phyloP scores from a whole-genome alignment of 2,888 invertebrate species.

The Morpho achilles region DNA sequence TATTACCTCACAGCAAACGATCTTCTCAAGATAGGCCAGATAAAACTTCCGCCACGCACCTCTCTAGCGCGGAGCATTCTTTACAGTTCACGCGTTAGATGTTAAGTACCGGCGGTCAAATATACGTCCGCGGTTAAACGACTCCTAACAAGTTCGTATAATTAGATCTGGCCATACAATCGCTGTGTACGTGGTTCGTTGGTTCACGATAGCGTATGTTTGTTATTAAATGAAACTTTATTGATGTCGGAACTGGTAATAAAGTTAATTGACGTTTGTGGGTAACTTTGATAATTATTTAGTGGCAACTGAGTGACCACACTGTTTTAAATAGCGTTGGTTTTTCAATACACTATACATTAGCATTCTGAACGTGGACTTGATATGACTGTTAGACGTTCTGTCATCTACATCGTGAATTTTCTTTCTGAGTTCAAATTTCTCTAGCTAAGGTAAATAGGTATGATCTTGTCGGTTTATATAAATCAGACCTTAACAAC shows the following conservation, averaged over 20 bases:
- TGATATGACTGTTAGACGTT: too few relatives aligned
- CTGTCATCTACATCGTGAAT: too few relatives aligned
- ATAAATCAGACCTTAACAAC: too few relatives aligned
- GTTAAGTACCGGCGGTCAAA: constrained; percentile 22
- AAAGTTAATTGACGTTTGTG: not conserved
- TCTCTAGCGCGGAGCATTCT: constrained; percentile 9
- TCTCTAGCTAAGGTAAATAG: too few relatives aligned
- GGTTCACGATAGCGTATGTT: constrained; percentile 2
- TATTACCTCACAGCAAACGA: constrained; percentile 54
- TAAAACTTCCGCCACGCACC: constrained; percentile 45
- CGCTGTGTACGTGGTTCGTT: constrained; percentile 4
- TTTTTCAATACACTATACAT: too few relatives aligned
- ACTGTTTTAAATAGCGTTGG: too few relatives aligned
- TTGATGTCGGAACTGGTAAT: not conserved
- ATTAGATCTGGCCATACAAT: constrained; percentile 7
- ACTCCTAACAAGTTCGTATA: constrained; percentile 9
- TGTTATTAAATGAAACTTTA: constrained; percentile 4
- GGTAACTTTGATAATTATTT: not conserved
- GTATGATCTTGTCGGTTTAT: too few relatives aligned
- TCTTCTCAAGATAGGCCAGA: constrained; percentile 50
- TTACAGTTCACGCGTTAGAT: constrained; percentile 10
- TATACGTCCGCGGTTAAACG: constrained; percentile 10
- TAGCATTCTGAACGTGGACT: too few relatives aligned
- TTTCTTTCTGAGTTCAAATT: too few relatives aligned
- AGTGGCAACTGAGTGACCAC: too few relatives aligned